A percentile compares a stretch with the other conserved stretches of the same genome.
phyloP scores from a whole-genome alignment of 2,888 invertebrate genomes.

The Abrostola triplasia region DNA sequence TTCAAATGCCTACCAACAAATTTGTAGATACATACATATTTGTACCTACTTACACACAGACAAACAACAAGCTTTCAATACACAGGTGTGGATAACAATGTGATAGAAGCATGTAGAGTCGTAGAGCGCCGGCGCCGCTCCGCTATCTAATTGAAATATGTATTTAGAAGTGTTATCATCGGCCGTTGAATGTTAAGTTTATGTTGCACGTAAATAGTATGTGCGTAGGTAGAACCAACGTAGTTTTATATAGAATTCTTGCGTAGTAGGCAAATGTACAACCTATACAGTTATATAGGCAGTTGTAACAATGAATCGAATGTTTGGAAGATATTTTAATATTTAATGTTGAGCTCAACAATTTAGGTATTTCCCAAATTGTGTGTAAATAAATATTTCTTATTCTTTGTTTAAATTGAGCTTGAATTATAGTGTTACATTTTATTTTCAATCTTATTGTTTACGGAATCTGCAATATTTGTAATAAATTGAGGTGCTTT shows the following conservation, averaged over 20 bases:
- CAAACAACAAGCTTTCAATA: background rate
- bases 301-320: too few relatives aligned
- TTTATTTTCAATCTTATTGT: too few relatives aligned
- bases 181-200: conserved; percentile 40
- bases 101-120: conserved; percentile 27
- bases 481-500: too few relatives aligned
- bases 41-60: background rate
- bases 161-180: conserved; percentile 50
- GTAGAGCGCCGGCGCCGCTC: conserved; percentile 35
- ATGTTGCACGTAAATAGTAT: conserved; percentile 43
- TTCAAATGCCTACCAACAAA: background rate
- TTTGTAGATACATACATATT: background rate
- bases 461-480: too few relatives aligned
- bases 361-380: too few relatives aligned
- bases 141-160: conserved; percentile 64
- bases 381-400: too few relatives aligned
- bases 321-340: background rate
- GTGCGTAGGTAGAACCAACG: conserved; percentile 38
- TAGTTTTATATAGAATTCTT: conserved; percentile 8
- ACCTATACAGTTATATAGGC: background rate
- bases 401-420: too few relatives aligned
- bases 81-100: conserved; percentile 23
- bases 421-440: too few relatives aligned
- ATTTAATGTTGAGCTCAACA: too few relatives aligned
- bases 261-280: background rate